Evolutionary conservation across 2,797 vertebrate species (phyloP).

Genomic region (Sebastes reedi): DNA sequence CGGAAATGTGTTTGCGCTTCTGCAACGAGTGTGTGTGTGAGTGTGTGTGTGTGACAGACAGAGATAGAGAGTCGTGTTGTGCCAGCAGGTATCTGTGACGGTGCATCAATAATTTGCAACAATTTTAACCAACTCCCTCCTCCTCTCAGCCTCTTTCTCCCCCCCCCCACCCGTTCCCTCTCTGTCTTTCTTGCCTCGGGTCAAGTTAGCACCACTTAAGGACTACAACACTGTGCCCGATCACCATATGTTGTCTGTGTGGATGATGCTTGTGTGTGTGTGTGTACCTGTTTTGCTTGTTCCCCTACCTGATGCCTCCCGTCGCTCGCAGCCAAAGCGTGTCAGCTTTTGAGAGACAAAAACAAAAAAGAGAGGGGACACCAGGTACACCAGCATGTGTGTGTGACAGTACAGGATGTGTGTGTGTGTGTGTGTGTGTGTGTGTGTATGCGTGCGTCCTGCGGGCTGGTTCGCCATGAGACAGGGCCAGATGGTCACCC

Average conservation of each 20-base stretch:
- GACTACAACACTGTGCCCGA: constrained; percentile 72
- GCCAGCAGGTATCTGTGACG: constrained; percentile 67
- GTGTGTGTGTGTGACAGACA: constrained; percentile 13
- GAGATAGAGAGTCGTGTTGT: constrained; percentile 32
- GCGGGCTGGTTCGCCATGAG: constrained; percentile 75
- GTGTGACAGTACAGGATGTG: constrained; percentile 16
- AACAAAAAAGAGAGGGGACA: constrained; percentile 77
- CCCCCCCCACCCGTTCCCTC: background rate
- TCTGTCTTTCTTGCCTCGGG: constrained; percentile 75
- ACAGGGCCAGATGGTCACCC: constrained; percentile 85
- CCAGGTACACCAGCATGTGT: constrained; percentile 63
- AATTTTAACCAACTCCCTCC: constrained; percentile 52
- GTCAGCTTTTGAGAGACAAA: constrained; percentile 80
- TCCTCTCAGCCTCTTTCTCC: constrained; percentile 35
- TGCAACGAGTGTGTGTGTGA: background rate
- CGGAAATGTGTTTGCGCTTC: constrained; percentile 4
- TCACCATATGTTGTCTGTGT: constrained; percentile 73
- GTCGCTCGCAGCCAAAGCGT: constrained; percentile 81
- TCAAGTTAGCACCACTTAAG: constrained; percentile 82
- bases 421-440: constrained; percentile 24
- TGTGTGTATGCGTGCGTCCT: constrained; percentile 63
- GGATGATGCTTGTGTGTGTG: constrained; percentile 21
- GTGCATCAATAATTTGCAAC: constrained; percentile 72
- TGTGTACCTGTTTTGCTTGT: constrained; percentile 67
- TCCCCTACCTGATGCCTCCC: constrained; percentile 75